Conservation (phyloP, 2,797 vertebrate genomes). For the Pseudomugil gertrudae region DNA sequence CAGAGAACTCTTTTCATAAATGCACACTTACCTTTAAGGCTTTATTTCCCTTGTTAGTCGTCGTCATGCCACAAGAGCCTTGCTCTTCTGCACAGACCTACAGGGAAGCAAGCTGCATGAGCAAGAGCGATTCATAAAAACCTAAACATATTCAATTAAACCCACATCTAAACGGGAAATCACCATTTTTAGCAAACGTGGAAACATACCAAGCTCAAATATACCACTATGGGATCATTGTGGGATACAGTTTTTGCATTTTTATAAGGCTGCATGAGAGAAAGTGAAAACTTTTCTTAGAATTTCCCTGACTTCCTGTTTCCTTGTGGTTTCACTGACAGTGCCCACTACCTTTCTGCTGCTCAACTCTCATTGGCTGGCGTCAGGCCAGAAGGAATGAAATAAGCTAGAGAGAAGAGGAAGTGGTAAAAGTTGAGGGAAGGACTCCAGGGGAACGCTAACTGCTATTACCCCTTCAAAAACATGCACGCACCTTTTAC, state of each 20-base stretch:
- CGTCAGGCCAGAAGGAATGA: slow-evolving; percentile 60
- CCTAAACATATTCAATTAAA: neutral
- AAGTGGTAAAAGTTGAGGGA: slow-evolving; percentile 77
- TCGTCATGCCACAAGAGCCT: slow-evolving; percentile 98
- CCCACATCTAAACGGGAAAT: neutral
- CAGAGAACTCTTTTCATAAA: neutral
- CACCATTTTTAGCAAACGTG: neutral
- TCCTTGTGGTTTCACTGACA: slow-evolving; percentile 69
- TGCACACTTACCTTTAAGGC: slow-evolving; percentile 91
- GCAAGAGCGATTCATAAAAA: neutral
- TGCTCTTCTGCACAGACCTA: slow-evolving; percentile 85
- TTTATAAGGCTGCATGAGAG: slow-evolving; percentile 46
- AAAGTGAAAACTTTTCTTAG: slow-evolving; percentile 72
- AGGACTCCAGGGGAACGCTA: slow-evolving; percentile 77
- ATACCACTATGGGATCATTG: slow-evolving; percentile 9
- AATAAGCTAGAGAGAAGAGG: slow-evolving; percentile 63
- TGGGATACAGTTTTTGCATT: slow-evolving; percentile 28
- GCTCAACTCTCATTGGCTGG: slow-evolving; percentile 73
- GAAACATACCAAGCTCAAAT: slow-evolving; percentile 13
- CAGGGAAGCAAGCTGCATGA: slow-evolving; percentile 20
- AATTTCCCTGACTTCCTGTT: slow-evolving; percentile 82
- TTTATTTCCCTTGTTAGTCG: slow-evolving; percentile 98
- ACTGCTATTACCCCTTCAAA: slow-evolving; percentile 48
- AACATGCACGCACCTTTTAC: neutral
- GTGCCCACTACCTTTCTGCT: slow-evolving; percentile 66